A percentile compares a stretch with the other conserved stretches of the same genome.
Evolutionary conservation across 53 echinoderm and acorn worm species (phyloP).

Genomic region (Holothuria leucospilota): DNA sequence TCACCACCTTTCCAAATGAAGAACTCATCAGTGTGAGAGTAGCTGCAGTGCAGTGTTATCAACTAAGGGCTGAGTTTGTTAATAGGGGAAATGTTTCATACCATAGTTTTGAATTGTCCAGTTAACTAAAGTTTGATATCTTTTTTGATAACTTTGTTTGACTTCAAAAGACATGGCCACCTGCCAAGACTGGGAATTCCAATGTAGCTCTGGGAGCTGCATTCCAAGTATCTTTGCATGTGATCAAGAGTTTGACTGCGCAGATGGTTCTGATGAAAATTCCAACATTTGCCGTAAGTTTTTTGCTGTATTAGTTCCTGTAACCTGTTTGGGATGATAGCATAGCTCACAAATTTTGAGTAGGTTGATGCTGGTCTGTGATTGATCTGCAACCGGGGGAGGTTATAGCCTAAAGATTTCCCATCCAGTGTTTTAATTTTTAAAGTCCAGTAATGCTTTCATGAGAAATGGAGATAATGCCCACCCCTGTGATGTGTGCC

Average conservation of each 20-base stretch:
- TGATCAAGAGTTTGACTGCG: slow-evolving; percentile 68
- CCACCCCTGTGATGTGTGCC: too few species aligned
- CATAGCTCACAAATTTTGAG: neutral
- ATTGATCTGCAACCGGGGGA: neutral
- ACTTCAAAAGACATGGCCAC: slow-evolving; percentile 52
- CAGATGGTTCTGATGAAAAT: slow-evolving; percentile 81
- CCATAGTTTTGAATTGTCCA: too few species aligned
- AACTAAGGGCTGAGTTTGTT: neutral
- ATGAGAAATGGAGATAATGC: too few species aligned
- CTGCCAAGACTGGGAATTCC: slow-evolving; percentile 82
- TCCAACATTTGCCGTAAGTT: slow-evolving; percentile 69
- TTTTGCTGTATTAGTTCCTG: neutral
- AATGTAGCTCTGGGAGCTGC: slow-evolving; percentile 75
- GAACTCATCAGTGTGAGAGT: neutral
- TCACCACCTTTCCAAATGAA: too few species aligned
- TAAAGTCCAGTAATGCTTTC: too few species aligned
- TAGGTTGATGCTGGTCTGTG: neutral
- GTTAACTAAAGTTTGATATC: neutral
- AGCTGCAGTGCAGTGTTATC: neutral
- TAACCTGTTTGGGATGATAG: too few species aligned
- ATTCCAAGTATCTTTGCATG: slow-evolving; percentile 70
- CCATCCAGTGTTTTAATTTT: too few species aligned
- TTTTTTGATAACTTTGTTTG: slow-evolving; percentile 28
- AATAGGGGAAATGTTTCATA: neutral
- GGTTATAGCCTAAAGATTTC: too few species aligned